A percentile compares a stretch with the other conserved stretches of the same genome.
Conservation (phyloP, 2,888 invertebrate genomes). For the Melitaea athalia region DNA sequence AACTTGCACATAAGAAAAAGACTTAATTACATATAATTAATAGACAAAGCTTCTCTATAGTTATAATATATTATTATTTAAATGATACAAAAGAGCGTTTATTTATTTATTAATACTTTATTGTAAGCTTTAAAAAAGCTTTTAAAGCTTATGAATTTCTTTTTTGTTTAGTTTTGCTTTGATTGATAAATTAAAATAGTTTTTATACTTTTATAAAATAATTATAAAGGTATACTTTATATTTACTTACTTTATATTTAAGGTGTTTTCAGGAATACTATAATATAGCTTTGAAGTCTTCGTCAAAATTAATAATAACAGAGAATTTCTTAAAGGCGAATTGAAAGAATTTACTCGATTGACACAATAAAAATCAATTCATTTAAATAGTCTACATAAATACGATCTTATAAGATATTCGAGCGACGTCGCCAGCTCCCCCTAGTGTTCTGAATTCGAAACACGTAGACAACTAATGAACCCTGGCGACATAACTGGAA, state of each 20-base stretch:
- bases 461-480: slow-evolving; percentile 5
- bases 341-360: too few species aligned
- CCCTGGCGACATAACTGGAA: slow-evolving; percentile 25
- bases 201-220: too few species aligned
- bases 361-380: not conserved
- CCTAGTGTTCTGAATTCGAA: not conserved
- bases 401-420: not conserved
- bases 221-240: not conserved
- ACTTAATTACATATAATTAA: not conserved
- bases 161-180: too few species aligned
- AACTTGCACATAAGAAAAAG: not conserved
- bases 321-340: too few species aligned
- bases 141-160: too few species aligned
- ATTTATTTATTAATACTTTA: too few species aligned
- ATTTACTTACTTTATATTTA: not conserved
- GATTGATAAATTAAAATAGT: too few species aligned
- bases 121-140: too few species aligned
- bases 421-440: not conserved
- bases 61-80: too few species aligned
- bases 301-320: too few species aligned
- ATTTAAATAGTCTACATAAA: not conserved
- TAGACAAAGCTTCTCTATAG: not conserved
- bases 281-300: too few species aligned
- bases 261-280: not conserved
- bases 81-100: too few species aligned